Evolutionary conservation across 2,113 vertebrate species (phyloP).

Genomic region (Oncorhynchus keta): DNA sequence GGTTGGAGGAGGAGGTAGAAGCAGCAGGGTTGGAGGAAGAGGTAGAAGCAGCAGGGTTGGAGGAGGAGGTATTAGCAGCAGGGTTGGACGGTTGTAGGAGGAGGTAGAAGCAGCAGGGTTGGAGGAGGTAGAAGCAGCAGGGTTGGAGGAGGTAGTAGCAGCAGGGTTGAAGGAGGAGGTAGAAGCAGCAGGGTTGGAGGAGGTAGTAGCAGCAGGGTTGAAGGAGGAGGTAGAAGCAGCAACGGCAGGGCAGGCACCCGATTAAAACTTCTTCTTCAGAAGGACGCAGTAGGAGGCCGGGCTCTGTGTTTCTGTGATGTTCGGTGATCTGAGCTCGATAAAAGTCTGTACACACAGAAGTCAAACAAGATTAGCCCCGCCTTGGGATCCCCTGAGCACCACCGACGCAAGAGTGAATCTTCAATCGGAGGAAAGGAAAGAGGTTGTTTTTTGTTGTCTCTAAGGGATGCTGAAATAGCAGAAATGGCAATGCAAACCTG

Average conservation of each 20-base stretch:
- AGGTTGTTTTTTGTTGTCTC: neutral
- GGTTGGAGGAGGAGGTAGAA: too few species aligned
- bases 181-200: too few species aligned
- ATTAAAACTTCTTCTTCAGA: constrained; percentile 20
- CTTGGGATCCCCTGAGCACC: constrained; percentile 23
- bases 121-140: too few species aligned
- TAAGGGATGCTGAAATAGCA: neutral
- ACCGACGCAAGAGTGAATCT: constrained; percentile 11
- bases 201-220: too few species aligned
- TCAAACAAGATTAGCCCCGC: constrained; percentile 46
- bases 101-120: too few species aligned
- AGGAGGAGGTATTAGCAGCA: too few species aligned
- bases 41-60: too few species aligned
- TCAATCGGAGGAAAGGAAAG: neutral
- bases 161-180: too few species aligned
- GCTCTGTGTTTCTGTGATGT: constrained; percentile 4
- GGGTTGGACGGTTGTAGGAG: too few species aligned
- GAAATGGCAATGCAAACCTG: neutral
- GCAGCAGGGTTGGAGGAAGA: too few species aligned
- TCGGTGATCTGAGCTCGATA: constrained; percentile 38
- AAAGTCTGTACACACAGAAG: constrained; percentile 41
- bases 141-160: too few species aligned
- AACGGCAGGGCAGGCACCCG: neutral
- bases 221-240: neutral
- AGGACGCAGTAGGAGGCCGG: constrained; percentile 31